These are phyloP conservation scores for Uropsilus gracilis DNA, from an alignment of 2,113 vertebrate genomes.

Conservation along the genomic window DNA sequence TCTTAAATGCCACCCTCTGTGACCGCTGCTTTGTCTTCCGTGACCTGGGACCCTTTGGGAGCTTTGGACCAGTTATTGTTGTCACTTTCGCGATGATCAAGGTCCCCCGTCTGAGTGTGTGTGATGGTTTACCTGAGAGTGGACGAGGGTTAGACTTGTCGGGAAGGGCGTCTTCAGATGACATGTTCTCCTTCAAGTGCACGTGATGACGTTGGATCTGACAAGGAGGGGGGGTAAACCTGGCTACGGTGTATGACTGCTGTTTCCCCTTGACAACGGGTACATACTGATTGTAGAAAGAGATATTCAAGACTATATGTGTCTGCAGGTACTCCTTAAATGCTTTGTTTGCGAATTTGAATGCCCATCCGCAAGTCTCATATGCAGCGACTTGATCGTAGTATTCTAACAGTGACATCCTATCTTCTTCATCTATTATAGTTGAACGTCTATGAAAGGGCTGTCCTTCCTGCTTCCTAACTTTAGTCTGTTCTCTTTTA, in stretches of 20 bases:
- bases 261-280: not conserved
- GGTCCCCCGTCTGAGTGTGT: not conserved
- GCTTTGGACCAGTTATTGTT: not conserved
- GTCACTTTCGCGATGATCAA: not conserved
- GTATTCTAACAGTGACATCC: not conserved
- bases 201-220: accelerated
- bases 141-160: too few species aligned
- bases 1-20: not conserved
- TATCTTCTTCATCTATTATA: not conserved
- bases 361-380: not conserved
- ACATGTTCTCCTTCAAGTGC: accelerated
- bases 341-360: not conserved
- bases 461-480: not conserved
- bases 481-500: not conserved
- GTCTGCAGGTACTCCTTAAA: not conserved
- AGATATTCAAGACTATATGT: not conserved
- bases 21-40: not conserved
- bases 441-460: not conserved
- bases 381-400: too few species aligned
- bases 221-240: too few species aligned
- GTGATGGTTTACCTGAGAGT: not conserved
- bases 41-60: not conserved
- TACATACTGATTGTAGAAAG: not conserved
- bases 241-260: not conserved
- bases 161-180: not conserved